Base-by-base conservation (phyloP, 2,888 invertebrate genomes). In the Rhopalosiphum nymphaeae region DNA sequence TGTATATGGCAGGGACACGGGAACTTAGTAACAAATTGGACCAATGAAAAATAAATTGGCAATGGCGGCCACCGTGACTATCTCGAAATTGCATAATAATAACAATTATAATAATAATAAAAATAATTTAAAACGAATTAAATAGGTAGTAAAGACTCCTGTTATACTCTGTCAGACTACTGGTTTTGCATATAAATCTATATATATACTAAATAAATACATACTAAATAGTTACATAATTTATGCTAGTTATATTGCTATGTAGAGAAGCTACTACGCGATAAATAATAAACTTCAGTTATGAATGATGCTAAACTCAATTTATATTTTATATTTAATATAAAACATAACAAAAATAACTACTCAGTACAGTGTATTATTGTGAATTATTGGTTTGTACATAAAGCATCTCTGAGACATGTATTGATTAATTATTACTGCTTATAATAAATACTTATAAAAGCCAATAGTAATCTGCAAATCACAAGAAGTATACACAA, bases 31-130 rank as follows among this genome's bases (percentile, higher is more conserved):
- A 84, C 91, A 89, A 78, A 93, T 94, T 94, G 93, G n/a, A 90
- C 93, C 89, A 94, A 94, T 94, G 49, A 94, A 89, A 90, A 85
- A 86, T 94, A 94, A 94, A 94, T 94, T 94, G 93, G 90, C 25
- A 49, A 29, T 90, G 90, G 85, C 85, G 93, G 93, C 26, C 93
- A 61, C 26, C 84, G 53, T 53, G n/a, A 26, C 25, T n/a, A n/a
- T n/a, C 57, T 87, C 92, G 5, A 92, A 92, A 42, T 92, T 56
- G 42, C 36, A 67, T 36, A 56, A 44, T 36, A 93, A 92, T 61
- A 44, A 56, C 21, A 56, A 84, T 25, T 42, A 56, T 84, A 46
- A 46, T 46, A 85, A 84, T 57, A 85, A 85, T 36, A 57, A 56
- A 42, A 85, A 89, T 57, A 78, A 84, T 89, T 89, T 90, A 26